Base-by-base conservation (phyloP, 2,113 vertebrate species). In the Gulo gulo region DNA sequence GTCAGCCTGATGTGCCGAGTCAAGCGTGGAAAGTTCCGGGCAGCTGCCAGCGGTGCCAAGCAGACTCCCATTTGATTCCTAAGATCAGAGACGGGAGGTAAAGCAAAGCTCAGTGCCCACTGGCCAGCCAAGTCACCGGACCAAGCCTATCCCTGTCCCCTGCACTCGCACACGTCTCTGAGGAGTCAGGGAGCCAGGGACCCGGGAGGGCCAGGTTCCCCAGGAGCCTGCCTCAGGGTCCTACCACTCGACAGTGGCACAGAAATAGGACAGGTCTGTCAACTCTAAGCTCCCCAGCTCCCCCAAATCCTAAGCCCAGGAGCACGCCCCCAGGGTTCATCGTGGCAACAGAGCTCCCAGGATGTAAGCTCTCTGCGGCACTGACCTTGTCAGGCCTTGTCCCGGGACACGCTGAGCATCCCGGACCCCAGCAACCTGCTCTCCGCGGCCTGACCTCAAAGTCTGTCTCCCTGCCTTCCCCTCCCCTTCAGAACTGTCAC, bases 401-500 rank as follows among this genome's bases (percentile, higher is more conserved):
- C 69, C 36, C 4, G 0, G 39, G 71, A 26, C 23, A 29, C 4
- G 0, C 50, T 16, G 74, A n/a, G 29, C 59, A 6, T 8, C 1
- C 39, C 34, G 55, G 57, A 55, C 55, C 47, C 85, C 45, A 31
- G 69, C 86, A 31, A 63, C 55, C 80, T 36, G 52, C 74, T 16
- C 29, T 7, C 83, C 11, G 7, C 9, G 52, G 91, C 74, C 65
- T n/a, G 93, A 78, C 59, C 45, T 31, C 7, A 2, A 78, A 74
- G 88, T 63, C 65, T 61, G 39, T n/a, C n/a, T 59, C 16, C 12
- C 63, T 16, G 12, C 24, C 36, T n/a, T 24, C 24, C 50, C 65
- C 59, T 85, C 96, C 96, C 95, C 93, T 52, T 1, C 6, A 42
- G 87, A 95, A 97, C 61, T 95, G 94, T 93, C 88, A 86, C 91